Base-by-base conservation (phyloP, 2,113 vertebrate species). In the Salvelinus alpinus region DNA sequence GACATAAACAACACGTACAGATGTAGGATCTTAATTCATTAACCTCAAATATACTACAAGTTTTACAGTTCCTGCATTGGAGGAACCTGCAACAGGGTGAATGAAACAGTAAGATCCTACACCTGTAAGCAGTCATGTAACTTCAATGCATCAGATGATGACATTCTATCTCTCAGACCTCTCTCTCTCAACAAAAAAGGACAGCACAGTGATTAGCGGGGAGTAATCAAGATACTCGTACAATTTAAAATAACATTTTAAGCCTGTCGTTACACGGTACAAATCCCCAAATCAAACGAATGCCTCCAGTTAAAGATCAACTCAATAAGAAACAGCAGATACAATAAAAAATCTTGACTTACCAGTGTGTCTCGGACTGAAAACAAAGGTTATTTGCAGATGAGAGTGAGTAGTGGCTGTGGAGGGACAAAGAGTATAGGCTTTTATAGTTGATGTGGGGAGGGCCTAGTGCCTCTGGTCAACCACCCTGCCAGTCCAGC, bases 361-460 rank as follows among this genome's bases (percentile, higher is more conserved):
- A 79, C 77, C 72, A 31, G 71, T 12, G 1, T 16, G 20, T 16
- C 29, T 73, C 34, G 29, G 57, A n/a, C 20, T 12, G 54, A 18
- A 38, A 38, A n/a, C 66, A 68, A 27, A 31, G 2, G 16, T 68
- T 34, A 29, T 68, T 44, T 38, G 14, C 66, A 31, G 29, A 38
- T 34, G 54, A 73, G 29, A 62, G 9, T 22, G 20, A 34, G 3
- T 38, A 62, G 31, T 20, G 29, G n/a, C 6, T 54, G 16, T 54
- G 66, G 75, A 57, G 25, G 64, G 75, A 71, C 18, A 83, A 31
- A 54, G 72, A 24, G 72, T 38, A 60, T 54, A 18, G 80, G 0
- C 60, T 91, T 82, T 90, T 91, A 89, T 89, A 84, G 27, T 29
- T n/a, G 8, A 27, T 47, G 29, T 47, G 75, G 14, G 70, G 51